Evolutionary conservation across 2,888 invertebrate species (phyloP).

Genomic region (Drosophila lutescens): DNA sequence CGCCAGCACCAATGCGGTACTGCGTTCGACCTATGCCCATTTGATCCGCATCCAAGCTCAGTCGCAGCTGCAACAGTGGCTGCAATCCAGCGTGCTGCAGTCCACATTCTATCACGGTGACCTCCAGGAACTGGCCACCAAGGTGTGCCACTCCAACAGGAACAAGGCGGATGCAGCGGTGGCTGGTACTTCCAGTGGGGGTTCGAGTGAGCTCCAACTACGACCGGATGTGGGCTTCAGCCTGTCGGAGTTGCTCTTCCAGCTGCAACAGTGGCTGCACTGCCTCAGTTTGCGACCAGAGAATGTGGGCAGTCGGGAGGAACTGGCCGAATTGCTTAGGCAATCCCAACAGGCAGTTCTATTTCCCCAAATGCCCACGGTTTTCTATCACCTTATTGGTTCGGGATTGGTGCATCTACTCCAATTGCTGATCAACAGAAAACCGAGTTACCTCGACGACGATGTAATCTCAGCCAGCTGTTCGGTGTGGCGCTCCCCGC

Average conservation of each 20-base stretch:
- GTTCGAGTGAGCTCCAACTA: constrained; percentile 49
- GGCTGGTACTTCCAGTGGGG: constrained; percentile 2
- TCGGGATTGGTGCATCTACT: constrained; percentile 73
- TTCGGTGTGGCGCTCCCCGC: constrained; percentile 53
- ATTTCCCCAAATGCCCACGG: constrained; percentile 73
- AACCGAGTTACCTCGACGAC: constrained; percentile 61
- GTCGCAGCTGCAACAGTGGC: constrained; percentile 86
- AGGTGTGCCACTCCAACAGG: constrained; percentile 69
- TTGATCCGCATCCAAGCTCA: constrained; percentile 85
- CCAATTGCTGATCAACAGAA: constrained; percentile 78
- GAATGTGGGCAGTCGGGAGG: constrained; percentile 49
- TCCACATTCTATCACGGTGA: constrained; percentile 72
- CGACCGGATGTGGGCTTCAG: constrained; percentile 22
- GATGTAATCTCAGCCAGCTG: constrained; percentile 64
- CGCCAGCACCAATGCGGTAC: constrained; percentile 85
- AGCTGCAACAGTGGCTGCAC: constrained; percentile 81
- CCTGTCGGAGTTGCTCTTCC: constrained; percentile 75
- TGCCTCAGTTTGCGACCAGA: constrained; percentile 72
- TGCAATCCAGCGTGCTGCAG: constrained; percentile 84
- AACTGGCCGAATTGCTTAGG: constrained; percentile 57
- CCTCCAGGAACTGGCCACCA: constrained; percentile 68
- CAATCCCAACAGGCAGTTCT: constrained; percentile 58
- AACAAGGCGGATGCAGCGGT: constrained; percentile 39
- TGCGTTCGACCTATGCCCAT: constrained; percentile 85
- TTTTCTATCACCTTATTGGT: constrained; percentile 77